A percentile compares a stretch with the other conserved stretches of the same genome.
These are phyloP conservation scores for Xerus rutilus DNA, from an alignment of 2,797 vertebrate species.

Conservation along the genomic window DNA sequence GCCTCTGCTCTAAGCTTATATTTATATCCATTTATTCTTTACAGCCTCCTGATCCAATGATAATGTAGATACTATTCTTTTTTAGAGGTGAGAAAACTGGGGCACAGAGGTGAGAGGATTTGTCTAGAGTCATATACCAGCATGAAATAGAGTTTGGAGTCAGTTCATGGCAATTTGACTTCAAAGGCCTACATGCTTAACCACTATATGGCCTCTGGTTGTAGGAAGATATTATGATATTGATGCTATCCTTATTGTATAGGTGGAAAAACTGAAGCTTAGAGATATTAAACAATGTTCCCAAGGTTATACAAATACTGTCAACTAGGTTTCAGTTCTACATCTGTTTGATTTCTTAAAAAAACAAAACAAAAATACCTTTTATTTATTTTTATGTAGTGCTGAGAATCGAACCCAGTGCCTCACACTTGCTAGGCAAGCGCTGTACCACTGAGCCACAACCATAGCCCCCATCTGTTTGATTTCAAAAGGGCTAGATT, in stretches of 20 bases:
- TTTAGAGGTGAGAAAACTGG: constrained; percentile 17
- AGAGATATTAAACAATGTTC: constrained; percentile 10
- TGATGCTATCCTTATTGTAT: constrained; percentile 14
- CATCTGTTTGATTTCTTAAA: neutral
- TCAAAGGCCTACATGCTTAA: neutral
- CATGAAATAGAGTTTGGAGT: constrained; percentile 4
- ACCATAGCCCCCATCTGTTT: neutral
- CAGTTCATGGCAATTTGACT: neutral
- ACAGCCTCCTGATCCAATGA: neutral
- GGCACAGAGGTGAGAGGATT: neutral
- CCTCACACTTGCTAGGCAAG: too few species aligned
- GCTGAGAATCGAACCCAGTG: too few species aligned
- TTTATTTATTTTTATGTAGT: too few species aligned
- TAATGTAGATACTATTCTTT: constrained; percentile 12
- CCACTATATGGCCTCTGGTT: neutral
- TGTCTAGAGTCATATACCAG: constrained; percentile 19
- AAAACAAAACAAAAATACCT: too few species aligned
- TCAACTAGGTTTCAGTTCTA: constrained; percentile 40
- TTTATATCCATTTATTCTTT: constrained; percentile 50
- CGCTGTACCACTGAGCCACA: too few species aligned
- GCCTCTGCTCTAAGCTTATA: constrained; percentile 25
- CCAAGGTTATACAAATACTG: constrained; percentile 24
- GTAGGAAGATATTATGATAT: constrained; percentile 38
- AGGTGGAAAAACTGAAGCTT: constrained; percentile 55
- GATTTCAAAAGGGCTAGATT: neutral